Base-by-base conservation (phyloP, 1,140 invertebrate species). In the Drosophila gunungcola region DNA sequence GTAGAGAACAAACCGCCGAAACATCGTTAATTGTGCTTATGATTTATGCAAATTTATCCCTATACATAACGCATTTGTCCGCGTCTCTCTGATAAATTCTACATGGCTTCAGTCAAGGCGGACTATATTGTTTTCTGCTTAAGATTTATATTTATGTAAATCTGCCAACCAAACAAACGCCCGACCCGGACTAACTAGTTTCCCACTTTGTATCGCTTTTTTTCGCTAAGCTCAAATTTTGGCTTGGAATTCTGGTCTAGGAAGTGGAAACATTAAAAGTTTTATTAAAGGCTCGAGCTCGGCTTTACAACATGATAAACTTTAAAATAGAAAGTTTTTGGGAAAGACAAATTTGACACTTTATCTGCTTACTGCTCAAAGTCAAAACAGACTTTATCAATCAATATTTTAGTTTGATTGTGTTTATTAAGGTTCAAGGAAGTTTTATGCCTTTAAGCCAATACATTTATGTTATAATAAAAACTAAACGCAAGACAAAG, bases 1-100 rank as follows among this genome's bases (percentile, higher is more conserved):
- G 64, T 10, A 10, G 34, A 77, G 68, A 88, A 88, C 68, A 67
- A 57, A 67, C 10, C 63, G 64, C 42, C 51, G 36, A 69, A 70
- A 77, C 75, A 79, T 83, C 38, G 80, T 86, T 79, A 88, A 88
- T 89, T 89, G 77, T 83, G 80, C 79, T 84, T 88, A 89, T 88
- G 84, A 88, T 88, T 88, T 88, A 88, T 88, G 84, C 84, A 89
- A 88, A 88, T 88, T 65, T 73, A 67, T 83, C 76, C 84, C 80
- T 81, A 86, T 78, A 73, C 74, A 75, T 54, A 57, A 57, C 39
- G 61, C 69, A 74, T 74, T 74, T 74, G 34, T 74, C 58, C 53
- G 72, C 62, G 72, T 67, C 72, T 76, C 55, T 27, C 36, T 11
- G 45, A 3, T 4, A 16, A 49, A 51, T 69, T 70, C 67, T 70